Evolutionary conservation across 2,113 vertebrate genomes (phyloP).

Genomic region (Micromys minutus): DNA sequence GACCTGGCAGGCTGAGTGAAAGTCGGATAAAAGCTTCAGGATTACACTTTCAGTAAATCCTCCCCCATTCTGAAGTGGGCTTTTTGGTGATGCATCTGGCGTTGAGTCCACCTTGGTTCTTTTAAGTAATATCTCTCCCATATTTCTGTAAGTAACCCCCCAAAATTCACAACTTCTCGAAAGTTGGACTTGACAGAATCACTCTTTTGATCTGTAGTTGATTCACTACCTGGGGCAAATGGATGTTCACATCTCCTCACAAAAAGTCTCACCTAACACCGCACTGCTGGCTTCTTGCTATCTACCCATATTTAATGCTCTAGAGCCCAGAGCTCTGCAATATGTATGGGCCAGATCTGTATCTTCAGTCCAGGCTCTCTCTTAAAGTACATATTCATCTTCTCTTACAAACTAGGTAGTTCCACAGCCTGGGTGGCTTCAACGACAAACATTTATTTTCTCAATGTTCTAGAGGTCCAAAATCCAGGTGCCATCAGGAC

Average conservation of each 20-base stretch:
- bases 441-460: slow-evolving; percentile 4
- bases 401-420: neutral
- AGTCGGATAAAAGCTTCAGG: neutral
- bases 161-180: neutral
- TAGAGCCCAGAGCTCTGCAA: neutral
- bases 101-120: neutral
- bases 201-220: neutral
- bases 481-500: neutral
- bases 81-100: neutral
- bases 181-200: neutral
- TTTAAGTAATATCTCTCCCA: neutral
- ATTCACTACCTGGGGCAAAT: neutral
- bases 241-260: neutral
- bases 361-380: slow-evolving; percentile 28
- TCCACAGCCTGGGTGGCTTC: neutral
- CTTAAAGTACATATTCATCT: neutral
- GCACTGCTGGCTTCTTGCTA: neutral
- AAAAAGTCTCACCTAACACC: neutral
- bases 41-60: neutral
- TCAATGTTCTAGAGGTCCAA: slow-evolving; percentile 12
- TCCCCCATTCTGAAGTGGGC: neutral
- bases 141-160: neutral
- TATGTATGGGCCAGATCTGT: neutral
- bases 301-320: neutral
- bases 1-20: neutral